Evolutionary conservation across 2,113 vertebrate genomes (phyloP).

Genomic region (Fregetta grallaria): DNA sequence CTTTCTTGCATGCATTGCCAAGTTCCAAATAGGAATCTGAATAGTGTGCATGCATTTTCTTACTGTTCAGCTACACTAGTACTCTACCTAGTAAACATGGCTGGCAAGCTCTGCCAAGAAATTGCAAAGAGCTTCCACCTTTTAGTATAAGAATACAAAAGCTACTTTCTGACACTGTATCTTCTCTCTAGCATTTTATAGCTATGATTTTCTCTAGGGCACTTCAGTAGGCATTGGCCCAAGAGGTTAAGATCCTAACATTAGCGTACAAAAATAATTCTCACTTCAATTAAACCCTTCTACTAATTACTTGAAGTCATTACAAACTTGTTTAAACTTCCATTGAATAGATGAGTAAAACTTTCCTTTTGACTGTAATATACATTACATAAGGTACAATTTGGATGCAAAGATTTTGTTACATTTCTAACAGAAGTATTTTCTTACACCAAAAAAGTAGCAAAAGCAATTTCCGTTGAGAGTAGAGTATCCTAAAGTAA

Average conservation of each 20-base stretch:
- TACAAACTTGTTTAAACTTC: background rate
- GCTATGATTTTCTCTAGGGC: background rate
- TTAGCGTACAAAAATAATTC: background rate
- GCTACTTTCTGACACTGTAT: background rate
- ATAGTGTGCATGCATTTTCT: background rate
- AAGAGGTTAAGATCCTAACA: background rate
- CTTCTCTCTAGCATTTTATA: background rate
- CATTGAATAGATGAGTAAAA: background rate
- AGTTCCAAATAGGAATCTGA: background rate
- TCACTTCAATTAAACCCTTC: background rate
- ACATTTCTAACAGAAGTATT: background rate
- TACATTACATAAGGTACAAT: background rate
- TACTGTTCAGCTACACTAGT: background rate
- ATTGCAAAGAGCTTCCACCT: background rate
- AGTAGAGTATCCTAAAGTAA: background rate
- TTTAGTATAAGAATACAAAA: background rate
- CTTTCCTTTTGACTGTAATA: background rate
- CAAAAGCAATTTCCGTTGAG: background rate
- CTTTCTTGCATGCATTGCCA: background rate
- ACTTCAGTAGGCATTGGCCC: background rate
- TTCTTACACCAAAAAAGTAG: background rate
- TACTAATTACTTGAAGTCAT: background rate
- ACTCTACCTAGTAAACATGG: background rate
- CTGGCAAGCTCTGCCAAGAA: background rate
- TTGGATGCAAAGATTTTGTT: background rate